Conservation (phyloP, 2,113 vertebrate species). For the Anoura caudifer region DNA sequence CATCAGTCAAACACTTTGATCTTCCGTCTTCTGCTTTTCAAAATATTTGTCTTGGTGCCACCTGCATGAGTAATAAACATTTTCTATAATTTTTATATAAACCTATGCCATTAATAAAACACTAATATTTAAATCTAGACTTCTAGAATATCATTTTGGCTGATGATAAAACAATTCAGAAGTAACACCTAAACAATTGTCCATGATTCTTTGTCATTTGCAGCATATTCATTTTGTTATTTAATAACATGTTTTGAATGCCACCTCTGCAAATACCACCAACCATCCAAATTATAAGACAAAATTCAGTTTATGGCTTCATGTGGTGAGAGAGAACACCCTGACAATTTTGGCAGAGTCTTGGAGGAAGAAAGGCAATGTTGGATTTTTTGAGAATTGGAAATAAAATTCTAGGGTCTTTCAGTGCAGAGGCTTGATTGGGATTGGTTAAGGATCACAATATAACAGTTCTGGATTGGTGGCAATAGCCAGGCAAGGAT, state of each 20-base stretch:
- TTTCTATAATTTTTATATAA: background rate
- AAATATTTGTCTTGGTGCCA: background rate
- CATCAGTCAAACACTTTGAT: background rate
- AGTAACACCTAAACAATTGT: background rate
- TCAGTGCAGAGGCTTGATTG: background rate
- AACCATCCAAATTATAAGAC: background rate
- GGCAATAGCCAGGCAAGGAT: background rate
- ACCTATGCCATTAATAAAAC: background rate
- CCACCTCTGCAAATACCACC: background rate
- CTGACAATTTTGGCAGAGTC: no score
- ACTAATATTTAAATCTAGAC: background rate
- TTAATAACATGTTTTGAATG: background rate
- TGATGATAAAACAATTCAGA: no score
- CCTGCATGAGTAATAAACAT: background rate
- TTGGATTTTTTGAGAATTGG: background rate
- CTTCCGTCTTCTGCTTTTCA: background rate
- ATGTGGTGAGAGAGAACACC: background rate
- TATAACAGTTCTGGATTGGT: background rate
- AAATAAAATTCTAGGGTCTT: background rate
- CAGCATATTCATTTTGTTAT: background rate
- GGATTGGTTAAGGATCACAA: background rate
- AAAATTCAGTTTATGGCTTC: background rate
- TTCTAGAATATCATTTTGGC: background rate
- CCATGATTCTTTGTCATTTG: background rate
- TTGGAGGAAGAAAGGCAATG: background rate